A percentile compares a stretch with the other conserved stretches of the same genome.
phyloP scores from a whole-genome alignment of 2,113 vertebrate species.

The Macrotus californicus region DNA sequence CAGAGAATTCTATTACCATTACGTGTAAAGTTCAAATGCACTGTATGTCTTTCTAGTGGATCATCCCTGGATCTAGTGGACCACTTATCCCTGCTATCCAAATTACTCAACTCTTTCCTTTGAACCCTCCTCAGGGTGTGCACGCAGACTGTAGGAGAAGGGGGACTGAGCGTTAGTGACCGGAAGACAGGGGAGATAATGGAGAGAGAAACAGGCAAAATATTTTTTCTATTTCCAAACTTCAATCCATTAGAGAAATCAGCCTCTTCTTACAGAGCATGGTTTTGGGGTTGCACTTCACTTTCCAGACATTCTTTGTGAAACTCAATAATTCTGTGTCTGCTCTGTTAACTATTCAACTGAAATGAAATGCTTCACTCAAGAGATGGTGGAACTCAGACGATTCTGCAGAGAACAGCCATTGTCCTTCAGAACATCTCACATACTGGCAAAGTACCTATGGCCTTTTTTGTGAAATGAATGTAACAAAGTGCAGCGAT shows the following conservation, averaged over 20 bases:
- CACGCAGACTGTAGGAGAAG: neutral
- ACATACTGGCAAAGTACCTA: neutral
- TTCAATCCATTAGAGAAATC: neutral
- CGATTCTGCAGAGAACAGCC: neutral
- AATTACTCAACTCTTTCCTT: neutral
- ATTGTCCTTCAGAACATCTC: neutral
- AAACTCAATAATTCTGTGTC: neutral
- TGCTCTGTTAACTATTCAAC: neutral
- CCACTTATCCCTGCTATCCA: neutral
- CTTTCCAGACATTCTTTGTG: neutral
- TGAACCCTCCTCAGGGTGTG: neutral
- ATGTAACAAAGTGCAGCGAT: neutral
- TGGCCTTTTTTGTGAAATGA: neutral
- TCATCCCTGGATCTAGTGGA: too few relatives aligned
- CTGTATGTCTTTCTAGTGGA: neutral
- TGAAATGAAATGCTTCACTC: neutral
- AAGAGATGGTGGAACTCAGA: slow-evolving; percentile 14
- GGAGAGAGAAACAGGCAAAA: neutral
- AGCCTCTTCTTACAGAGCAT: neutral
- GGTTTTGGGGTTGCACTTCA: neutral
- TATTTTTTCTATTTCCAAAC: neutral
- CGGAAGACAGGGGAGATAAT: neutral
- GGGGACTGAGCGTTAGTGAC: neutral
- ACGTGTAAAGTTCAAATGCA: neutral
- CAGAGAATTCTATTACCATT: neutral